Evolutionary conservation across 1,140 invertebrate species (phyloP), one percentile per base, ranked within the genome.

Genomic region (Meloidogyne hapla): DNA sequence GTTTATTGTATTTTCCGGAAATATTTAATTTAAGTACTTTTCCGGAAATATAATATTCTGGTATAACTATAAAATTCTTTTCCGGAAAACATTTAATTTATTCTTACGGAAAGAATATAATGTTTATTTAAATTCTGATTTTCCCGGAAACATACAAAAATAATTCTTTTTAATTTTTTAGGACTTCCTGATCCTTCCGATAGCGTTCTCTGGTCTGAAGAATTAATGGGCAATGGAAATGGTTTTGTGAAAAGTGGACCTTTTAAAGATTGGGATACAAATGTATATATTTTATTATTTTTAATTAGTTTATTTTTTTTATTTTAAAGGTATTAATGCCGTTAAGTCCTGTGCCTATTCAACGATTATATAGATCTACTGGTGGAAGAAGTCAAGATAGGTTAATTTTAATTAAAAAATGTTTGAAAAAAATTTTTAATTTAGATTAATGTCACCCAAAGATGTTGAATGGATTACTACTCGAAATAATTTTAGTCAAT

Each of bases 241-340:
- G 88, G 88, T 18, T 84, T 83, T 64, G 88, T 89, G 1, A 84
- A 80, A 25, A 80, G 79, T 26, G 88, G 88, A 21, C 85, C 84
- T 8, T 85, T 87, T 68, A 69, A 70, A 15, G 80, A 86, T 62
- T 86, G 85, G 85, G 77, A 85, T 63, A 86, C 85, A 4, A 86
- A 86, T 77, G 84, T 87, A 56, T 68, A 10, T 63, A 26, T 25
- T 23, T 15, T 13, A 38, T 28, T 33, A 33, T 21, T 8, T 45
- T 8, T 25, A 6, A 15, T 38, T n/a, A 38, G 12, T 28, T 26
- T 15, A n/a, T 62, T 15, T 21, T 21, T 9, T 26, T 1, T 61
- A 5, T 4, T n/a, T 6, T 12, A n/a, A 33, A 73, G 71, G 48
- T 56, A n/a, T 33, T 79, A 10, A 85, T 86, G 83, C 84, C 84